Evolutionary conservation across 2,888 invertebrate species (phyloP).

Genomic region (Cybosia mesomella): DNA sequence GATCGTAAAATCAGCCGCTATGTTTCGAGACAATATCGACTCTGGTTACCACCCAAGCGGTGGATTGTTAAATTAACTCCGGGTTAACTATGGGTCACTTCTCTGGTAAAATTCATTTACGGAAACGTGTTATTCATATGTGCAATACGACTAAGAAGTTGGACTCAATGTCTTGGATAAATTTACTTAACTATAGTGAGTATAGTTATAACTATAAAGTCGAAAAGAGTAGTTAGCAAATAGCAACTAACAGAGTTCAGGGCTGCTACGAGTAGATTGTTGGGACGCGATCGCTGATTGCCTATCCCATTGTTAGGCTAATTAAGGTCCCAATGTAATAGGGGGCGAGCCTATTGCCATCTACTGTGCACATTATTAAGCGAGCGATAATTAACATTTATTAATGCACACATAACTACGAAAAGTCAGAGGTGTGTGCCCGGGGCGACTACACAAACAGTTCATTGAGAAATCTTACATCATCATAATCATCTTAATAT

Average conservation of each 20-base stretch:
- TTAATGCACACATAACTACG: too few relatives aligned
- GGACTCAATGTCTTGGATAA: neutral
- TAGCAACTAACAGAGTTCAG: slow-evolving; percentile 77
- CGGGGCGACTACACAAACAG: too few relatives aligned
- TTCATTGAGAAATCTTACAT: too few relatives aligned
- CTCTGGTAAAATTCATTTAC: slow-evolving; percentile 51
- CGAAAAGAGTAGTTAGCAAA: slow-evolving; percentile 71
- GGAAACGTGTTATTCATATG: slow-evolving; percentile 44
- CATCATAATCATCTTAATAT: too few relatives aligned
- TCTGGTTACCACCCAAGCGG: slow-evolving; percentile 79
- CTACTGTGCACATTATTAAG: too few relatives aligned
- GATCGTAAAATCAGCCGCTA: slow-evolving; percentile 83
- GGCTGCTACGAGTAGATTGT: slow-evolving; percentile 72
- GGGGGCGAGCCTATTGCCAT: too few relatives aligned
- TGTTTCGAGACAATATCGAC: slow-evolving; percentile 80
- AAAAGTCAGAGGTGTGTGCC: too few relatives aligned
- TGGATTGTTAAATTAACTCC: slow-evolving; percentile 74
- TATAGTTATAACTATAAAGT: slow-evolving; percentile 58
- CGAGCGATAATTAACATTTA: too few relatives aligned
- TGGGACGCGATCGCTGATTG: slow-evolving; percentile 66
- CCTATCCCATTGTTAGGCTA: slow-evolving; percentile 74
- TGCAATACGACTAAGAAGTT: neutral
- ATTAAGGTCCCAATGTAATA: slow-evolving; percentile 69
- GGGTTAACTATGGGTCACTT: slow-evolving; percentile 76
- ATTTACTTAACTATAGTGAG: neutral